Base-by-base conservation (phyloP, 2,797 vertebrate genomes). In the Labroides dimidiatus region DNA sequence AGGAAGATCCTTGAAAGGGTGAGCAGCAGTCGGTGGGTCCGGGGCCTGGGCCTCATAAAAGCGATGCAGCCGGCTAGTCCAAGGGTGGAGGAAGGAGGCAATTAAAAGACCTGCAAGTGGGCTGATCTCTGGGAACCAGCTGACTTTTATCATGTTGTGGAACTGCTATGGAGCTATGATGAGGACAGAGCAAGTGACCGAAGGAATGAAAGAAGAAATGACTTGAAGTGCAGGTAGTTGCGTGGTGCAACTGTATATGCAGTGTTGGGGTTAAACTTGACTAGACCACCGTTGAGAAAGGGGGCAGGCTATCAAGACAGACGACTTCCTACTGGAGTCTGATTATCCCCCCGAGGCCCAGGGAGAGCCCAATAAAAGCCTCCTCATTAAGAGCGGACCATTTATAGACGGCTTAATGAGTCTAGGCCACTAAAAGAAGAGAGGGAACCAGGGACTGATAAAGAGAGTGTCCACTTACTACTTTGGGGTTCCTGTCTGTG, bases 301-400 rank as follows among this genome's bases (percentile, higher is more conserved):
- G 92, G 87, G 89, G 91, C 93, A 93, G 93, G 93, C 94, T 93
- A 96, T 96, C 95, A 96, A 96, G 95, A 96, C 94, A 95, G 95
- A 96, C 94, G 92, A 96, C 96, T 97, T 98, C 96, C 95, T 96
- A 96, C 93, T 94, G 88, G 89, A 93, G 89, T 91, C 90, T 93
- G 91, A 93, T 92, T 92, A 90, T 92, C 89, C 92, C 92, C 92
- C 76, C 27, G 81, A 91, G 92, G 91, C 89, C 73, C 63, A 64
- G 14, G 70, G 77, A 87, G 81, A 90, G 66, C 83, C 87, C 84
- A 75, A 89, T 93, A 93, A 94, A 94, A 93, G 81, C 79, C 82
- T 93, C 84, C 93, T 93, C 90, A 92, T 94, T 93, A 93, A 89
- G 90, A 85, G 69, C 41, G 77, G 80, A 84, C 86, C 84, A 75